Evolutionary conservation across 2,113 vertebrate genomes (phyloP), one percentile per base, ranked within the genome.

Genomic region (Chaenocephalus aceratus): DNA sequence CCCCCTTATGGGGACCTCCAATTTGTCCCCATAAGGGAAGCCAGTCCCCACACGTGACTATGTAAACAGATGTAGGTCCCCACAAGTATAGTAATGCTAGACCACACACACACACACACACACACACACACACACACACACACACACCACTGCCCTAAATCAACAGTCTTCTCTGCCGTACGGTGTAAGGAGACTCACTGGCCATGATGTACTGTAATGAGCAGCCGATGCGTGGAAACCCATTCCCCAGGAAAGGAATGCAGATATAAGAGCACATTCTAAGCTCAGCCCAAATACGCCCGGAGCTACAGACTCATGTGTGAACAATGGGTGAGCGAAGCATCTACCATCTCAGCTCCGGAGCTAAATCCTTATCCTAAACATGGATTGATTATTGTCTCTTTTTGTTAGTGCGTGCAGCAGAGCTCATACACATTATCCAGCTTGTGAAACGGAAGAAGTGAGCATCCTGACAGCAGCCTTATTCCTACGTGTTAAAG

Each of bases 181-280:
- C n/a, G n/a, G n/a, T n/a, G n/a, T n/a, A n/a, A n/a, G n/a, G n/a
- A n/a, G n/a, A n/a, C n/a, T n/a, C n/a, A n/a, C n/a, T n/a, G n/a
- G n/a, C n/a, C n/a, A 4, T 10, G 26, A 63, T 71, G 4, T 18
- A n/a, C 58, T 52, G 63, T 68, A 80, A 84, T 80, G 51, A 82
- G 72, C 54, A 54, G 48, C 45, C 15, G 30, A 60, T 77, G 30
- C 0, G 18, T 34, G 41, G 21, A 64, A 83, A 49, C 18, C 36
- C 26, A 76, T 72, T 72, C 51, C 57, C 56, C 14, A 64, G 67
- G 58, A 34, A 18, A 76, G 30, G 0, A 62, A 51, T 18, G 2
- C 6, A 75, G n/a, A 44, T 62, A 51, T 70, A 57, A 77, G 44
- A 60, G 45, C 26, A 85, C 49, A 69, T 62, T 49, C 44, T 14